Evolutionary conservation across 1,140 invertebrate genomes (phyloP).

Genomic region (Drosophila ironensis): DNA sequence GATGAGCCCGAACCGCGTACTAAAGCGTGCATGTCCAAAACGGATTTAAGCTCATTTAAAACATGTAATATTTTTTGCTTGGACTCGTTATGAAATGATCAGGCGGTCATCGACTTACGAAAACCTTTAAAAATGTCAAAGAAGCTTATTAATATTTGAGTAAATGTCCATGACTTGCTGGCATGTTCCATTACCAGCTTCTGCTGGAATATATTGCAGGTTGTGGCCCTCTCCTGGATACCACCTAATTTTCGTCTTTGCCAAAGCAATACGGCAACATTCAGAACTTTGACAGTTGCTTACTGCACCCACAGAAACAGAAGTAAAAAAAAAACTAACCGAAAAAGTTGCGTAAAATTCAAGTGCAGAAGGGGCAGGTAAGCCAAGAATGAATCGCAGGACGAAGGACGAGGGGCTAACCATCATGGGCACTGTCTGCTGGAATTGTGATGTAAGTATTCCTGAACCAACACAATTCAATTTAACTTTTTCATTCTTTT

Average conservation of each 20-base stretch:
- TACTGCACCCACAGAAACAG: conserved; percentile 49
- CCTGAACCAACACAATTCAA: conserved; percentile 73
- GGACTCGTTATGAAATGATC: no score
- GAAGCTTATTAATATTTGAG: background rate
- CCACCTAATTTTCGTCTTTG: conserved; percentile 18
- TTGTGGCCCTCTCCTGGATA: background rate
- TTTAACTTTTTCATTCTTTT: conserved; percentile 76
- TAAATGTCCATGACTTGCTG: background rate
- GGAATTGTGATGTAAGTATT: conserved; percentile 49
- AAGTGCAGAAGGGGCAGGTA: conserved; percentile 45
- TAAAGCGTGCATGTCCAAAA: no score
- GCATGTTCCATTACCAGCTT: background rate
- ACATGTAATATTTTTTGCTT: no score
- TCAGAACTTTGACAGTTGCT: conserved; percentile 64
- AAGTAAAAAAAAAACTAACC: conserved; percentile 37
- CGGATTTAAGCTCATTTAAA: no score
- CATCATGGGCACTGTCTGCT: conserved; percentile 13
- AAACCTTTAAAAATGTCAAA: background rate
- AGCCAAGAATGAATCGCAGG: conserved; percentile 3
- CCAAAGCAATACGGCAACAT: conserved; percentile 39
- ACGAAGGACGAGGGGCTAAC: background rate
- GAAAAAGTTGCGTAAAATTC: conserved; percentile 67
- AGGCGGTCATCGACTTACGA: no score
- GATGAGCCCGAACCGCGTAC: no score
- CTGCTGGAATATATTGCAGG: background rate